These are phyloP conservation scores for Callorhinus ursinus DNA, from an alignment of 2,113 vertebrate genomes.

Conservation along the genomic window DNA sequence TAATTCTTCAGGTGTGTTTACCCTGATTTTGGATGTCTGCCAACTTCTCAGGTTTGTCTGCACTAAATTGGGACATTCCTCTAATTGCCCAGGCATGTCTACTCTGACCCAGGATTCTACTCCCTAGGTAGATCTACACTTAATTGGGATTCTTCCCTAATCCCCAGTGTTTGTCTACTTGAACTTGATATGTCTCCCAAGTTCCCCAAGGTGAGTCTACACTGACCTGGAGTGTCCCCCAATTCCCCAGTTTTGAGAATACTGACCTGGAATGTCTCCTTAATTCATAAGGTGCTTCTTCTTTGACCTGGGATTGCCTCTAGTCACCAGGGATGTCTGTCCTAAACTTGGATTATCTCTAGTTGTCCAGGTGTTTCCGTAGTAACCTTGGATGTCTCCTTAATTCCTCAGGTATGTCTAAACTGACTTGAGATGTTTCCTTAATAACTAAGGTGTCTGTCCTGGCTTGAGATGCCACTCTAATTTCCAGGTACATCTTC, in stretches of 20 bases:
- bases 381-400: background rate
- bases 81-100: background rate
- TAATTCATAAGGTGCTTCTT: background rate
- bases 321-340: background rate
- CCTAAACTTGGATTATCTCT: background rate
- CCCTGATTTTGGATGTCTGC: no score
- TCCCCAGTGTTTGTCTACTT: background rate
- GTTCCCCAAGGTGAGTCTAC: background rate
- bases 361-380: background rate
- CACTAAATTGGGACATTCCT: no score
- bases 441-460: background rate
- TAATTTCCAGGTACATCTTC: no score
- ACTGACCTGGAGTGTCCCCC: background rate
- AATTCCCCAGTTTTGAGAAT: background rate
- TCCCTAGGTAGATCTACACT: background rate
- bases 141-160: background rate
- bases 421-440: background rate
- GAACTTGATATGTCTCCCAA: background rate
- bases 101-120: background rate
- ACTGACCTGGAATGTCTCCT: background rate
- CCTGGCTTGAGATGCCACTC: background rate
- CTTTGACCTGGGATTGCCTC: background rate
- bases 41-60: background rate
- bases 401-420: background rate
- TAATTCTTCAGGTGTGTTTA: no score